phyloP scores from a whole-genome alignment of 2,888 invertebrate species.

The Synergus itoensis region DNA sequence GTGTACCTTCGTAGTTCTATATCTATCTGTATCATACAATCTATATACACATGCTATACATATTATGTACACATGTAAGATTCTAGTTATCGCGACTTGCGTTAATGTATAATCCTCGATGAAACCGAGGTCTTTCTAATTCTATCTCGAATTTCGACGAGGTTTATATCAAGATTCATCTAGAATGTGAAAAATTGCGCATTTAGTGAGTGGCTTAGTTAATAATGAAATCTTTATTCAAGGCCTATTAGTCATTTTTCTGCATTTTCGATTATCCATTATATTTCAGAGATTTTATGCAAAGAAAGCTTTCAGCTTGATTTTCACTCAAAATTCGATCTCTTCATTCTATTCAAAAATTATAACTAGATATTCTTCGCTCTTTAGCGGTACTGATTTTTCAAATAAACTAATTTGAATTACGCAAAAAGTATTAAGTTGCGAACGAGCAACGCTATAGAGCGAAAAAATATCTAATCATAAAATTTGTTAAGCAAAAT shows the following conservation, averaged over 20 bases:
- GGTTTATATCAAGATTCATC: conserved; percentile 21
- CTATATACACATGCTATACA: conserved; percentile 52
- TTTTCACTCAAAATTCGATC: too few species aligned
- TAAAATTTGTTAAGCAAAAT: too few species aligned
- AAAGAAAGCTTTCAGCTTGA: too few species aligned
- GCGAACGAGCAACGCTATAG: too few species aligned
- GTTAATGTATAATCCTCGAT: conserved; percentile 27
- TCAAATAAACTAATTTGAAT: too few species aligned
- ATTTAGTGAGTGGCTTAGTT: background rate
- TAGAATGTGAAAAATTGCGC: background rate
- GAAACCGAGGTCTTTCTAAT: conserved; percentile 31
- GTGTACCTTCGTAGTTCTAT: conserved; percentile 71
- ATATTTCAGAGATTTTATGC: too few species aligned
- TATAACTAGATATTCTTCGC: too few species aligned
- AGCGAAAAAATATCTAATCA: background rate
- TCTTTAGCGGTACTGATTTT: too few species aligned
- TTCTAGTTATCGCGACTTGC: conserved; percentile 32
- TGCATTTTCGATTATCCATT: background rate
- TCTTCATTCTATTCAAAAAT: too few species aligned
- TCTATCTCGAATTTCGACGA: conserved; percentile 39
- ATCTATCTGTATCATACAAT: conserved; percentile 67
- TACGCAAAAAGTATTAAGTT: too few species aligned
- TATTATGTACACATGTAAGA: conserved; percentile 40
- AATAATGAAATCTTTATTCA: background rate
- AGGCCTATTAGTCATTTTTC: background rate